Conservation (phyloP, 2,797 vertebrate genomes). For the Myotis vivesi region DNA sequence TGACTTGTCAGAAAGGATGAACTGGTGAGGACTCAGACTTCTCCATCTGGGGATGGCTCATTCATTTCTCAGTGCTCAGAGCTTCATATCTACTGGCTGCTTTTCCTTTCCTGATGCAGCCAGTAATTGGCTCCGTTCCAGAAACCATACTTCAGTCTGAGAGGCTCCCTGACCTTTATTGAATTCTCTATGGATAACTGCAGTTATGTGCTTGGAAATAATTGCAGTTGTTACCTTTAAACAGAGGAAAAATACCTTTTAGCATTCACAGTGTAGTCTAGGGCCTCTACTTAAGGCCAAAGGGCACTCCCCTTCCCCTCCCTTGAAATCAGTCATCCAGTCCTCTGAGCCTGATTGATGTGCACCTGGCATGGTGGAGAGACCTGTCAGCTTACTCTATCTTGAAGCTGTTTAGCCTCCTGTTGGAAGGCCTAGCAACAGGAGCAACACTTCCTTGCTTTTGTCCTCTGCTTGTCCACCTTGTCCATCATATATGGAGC, state of each 20-base stretch:
- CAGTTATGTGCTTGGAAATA: neutral
- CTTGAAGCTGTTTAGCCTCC: neutral
- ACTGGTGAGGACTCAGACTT: neutral
- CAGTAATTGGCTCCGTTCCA: neutral
- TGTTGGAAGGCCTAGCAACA: neutral
- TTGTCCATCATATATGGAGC: neutral
- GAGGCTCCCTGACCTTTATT: constrained; percentile 41
- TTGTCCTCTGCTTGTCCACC: neutral
- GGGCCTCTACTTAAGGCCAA: neutral
- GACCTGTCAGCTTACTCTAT: fast-evolving
- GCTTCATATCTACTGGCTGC: neutral
- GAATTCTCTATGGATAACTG: constrained; percentile 34
- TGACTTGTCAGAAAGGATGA: neutral
- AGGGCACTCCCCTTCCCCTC: neutral
- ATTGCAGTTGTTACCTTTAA: constrained; percentile 23
- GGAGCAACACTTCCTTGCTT: neutral
- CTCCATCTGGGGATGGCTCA: neutral
- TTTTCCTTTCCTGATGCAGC: neutral
- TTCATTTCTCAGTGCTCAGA: neutral
- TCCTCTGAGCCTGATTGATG: neutral
- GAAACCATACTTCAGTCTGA: neutral
- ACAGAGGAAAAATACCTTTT: neutral
- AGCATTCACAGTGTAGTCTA: neutral
- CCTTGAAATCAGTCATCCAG: neutral
- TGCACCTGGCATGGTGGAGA: fast-evolving